Evolutionary conservation across 1,140 invertebrate species (phyloP).

Genomic region (Procambarus clarkii): DNA sequence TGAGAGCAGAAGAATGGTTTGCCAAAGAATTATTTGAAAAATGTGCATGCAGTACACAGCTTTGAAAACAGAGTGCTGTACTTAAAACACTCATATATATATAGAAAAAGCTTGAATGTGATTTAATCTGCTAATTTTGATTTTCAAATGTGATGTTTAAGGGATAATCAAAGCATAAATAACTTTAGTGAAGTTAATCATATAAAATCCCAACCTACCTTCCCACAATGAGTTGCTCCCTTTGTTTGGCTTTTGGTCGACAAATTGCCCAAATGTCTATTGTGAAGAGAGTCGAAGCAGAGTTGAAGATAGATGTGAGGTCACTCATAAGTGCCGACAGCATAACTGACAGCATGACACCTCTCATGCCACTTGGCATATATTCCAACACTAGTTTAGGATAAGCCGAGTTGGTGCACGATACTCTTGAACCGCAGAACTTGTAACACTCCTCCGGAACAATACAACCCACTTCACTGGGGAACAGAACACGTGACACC

Average conservation of each 20-base stretch:
- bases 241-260: constrained; percentile 72
- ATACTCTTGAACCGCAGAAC: constrained; percentile 76
- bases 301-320: constrained; percentile 79
- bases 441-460: constrained; percentile 76
- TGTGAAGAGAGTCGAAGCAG: constrained; percentile 78
- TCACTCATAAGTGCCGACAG: constrained; percentile 78
- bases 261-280: constrained; percentile 78
- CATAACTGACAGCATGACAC: constrained; percentile 79
- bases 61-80: background rate
- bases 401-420: constrained; percentile 79
- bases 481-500: constrained; percentile 78
- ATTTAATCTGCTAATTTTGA: background rate
- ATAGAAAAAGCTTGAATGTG: background rate
- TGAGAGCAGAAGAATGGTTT: too few species aligned
- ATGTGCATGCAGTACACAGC: too few species aligned
- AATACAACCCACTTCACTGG: constrained; percentile 78
- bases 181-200: too few species aligned
- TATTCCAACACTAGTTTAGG: constrained; percentile 77
- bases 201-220: background rate
- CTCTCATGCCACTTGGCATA: constrained; percentile 76
- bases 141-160: background rate
- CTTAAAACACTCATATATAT: background rate
- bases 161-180: background rate
- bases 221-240: constrained; percentile 12
- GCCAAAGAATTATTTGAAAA: too few species aligned